Evolutionary conservation across 2,888 invertebrate species (phyloP).

Genomic region (Endomychus coccineus): DNA sequence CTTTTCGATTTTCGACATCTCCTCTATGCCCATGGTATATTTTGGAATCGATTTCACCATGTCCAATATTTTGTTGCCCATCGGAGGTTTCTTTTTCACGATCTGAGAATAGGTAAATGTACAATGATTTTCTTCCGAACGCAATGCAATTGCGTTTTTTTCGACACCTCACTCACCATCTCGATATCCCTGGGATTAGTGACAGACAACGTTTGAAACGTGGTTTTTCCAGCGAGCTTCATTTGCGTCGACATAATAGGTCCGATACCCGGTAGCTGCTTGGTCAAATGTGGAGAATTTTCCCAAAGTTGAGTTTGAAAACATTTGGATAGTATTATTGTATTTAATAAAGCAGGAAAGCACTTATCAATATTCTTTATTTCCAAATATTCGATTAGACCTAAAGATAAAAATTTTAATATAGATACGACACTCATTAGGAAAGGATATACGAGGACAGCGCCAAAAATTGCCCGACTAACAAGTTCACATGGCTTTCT

Average conservation of each 20-base stretch:
- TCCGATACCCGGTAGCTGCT: conserved; percentile 67
- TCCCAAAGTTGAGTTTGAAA: conserved; percentile 66
- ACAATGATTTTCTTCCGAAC: conserved; percentile 2
- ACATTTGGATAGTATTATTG: conserved; percentile 60
- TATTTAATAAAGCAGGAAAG: conserved; percentile 52
- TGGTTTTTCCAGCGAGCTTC: conserved; percentile 58
- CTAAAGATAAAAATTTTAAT: conserved; percentile 41
- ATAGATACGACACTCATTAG: background rate
- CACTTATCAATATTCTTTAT: conserved; percentile 32
- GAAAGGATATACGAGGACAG: background rate
- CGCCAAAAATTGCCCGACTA: background rate
- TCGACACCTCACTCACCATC: conserved; percentile 50
- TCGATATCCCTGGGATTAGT: conserved; percentile 69
- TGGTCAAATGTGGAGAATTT: conserved; percentile 59
- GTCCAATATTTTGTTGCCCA: conserved; percentile 60
- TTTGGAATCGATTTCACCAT: conserved; percentile 56
- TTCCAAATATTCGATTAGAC: conserved; percentile 52
- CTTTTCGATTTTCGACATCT: conserved; percentile 1
- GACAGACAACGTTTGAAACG: conserved; percentile 55
- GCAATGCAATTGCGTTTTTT: background rate
- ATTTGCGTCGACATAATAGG: conserved; percentile 55
- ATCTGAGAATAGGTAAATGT: conserved; percentile 46
- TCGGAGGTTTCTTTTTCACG: conserved; percentile 64
- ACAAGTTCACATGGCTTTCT: background rate
- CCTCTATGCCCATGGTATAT: conserved; percentile 46